These are phyloP conservation scores for Teleogryllus occipitalis DNA, from an alignment of 1,140 invertebrate species.

Conservation along the genomic window DNA sequence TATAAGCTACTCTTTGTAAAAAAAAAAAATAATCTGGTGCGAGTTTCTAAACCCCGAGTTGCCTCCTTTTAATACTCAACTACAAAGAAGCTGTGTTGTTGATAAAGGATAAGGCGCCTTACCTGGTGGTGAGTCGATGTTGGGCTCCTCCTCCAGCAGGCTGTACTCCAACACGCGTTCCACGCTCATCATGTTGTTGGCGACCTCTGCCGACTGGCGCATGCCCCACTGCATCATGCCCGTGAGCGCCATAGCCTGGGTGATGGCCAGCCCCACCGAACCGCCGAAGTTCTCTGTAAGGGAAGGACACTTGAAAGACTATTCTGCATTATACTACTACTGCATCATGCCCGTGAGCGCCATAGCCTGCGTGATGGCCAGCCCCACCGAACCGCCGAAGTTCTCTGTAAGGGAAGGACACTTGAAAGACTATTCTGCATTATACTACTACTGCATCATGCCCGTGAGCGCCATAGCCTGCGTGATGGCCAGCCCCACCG, in stretches of 20 bases:
- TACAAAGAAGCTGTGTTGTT: too few species aligned
- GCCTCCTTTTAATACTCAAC: too few species aligned
- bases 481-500: constrained; percentile 72
- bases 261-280: constrained; percentile 72
- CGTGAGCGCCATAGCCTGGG: constrained; percentile 69
- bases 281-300: constrained; percentile 42
- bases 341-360: constrained; percentile 24
- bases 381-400: constrained; percentile 61
- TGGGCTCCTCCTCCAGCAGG: constrained; percentile 41
- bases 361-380: constrained; percentile 73
- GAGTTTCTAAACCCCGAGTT: too few species aligned
- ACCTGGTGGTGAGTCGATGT: constrained; percentile 38
- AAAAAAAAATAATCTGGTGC: too few species aligned
- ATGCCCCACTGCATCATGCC: constrained; percentile 84
- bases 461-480: constrained; percentile 50
- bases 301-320: background rate
- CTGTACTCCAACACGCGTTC: constrained; percentile 69
- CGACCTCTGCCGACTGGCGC: constrained; percentile 69
- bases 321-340: too few species aligned
- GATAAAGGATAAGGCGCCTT: background rate
- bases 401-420: constrained; percentile 22
- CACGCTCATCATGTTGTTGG: constrained; percentile 75
- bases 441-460: too few species aligned
- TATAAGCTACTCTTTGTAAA: too few species aligned
- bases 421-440: background rate